Base-by-base conservation (phyloP, 2,888 invertebrate species). In the Microplitis deprimator region DNA sequence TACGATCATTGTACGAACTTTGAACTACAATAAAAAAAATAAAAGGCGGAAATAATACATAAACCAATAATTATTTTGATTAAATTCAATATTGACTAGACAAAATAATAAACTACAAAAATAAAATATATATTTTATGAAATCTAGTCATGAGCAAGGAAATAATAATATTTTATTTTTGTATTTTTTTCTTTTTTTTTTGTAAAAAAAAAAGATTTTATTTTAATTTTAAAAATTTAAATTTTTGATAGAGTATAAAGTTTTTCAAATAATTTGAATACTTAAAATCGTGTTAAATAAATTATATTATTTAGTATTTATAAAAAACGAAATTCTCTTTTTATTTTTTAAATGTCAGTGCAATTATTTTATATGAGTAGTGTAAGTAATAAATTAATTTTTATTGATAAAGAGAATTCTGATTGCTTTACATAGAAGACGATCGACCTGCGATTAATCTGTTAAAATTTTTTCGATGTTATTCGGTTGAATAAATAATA, bases 361-460 rank as follows among this genome's bases (percentile, higher is more conserved):
- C 50, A 50, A 5, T 13, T 50, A 5, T 5, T 50, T 5, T 50
- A 10, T 50, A 50, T 50, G 5, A 50, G 13, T 50, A 50, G 50
- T 50, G 13, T 50, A 2, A 29, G 29, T 29, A 3, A 29, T 29
- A 29, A 29, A 29, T 29, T 4, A 29, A 29, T 29, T 29, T 50
- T 50, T 13, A 50, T 13, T 50, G 50, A 50, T 50, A 50, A 13
- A 50, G 50, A 13, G 50, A 13, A 50, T 50, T 50, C 50, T 50
- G 50, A 50, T 50, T 50, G 50, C 50, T 50, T 50, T 50, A 13
- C 4, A 50, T 50, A 50, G 50, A 50, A 50, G 50, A 50, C 50
- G 50, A 50, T 50, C 50, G 50, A 50, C 50, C 50, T 50, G 50
- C 50, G 50, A 50, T 50, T 50, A 50, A 50, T 50, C 50, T 50